A percentile compares a stretch with the other conserved stretches of the same genome.
Evolutionary conservation across 2,113 vertebrate species (phyloP).

Genomic region (Clarias gariepinus): DNA sequence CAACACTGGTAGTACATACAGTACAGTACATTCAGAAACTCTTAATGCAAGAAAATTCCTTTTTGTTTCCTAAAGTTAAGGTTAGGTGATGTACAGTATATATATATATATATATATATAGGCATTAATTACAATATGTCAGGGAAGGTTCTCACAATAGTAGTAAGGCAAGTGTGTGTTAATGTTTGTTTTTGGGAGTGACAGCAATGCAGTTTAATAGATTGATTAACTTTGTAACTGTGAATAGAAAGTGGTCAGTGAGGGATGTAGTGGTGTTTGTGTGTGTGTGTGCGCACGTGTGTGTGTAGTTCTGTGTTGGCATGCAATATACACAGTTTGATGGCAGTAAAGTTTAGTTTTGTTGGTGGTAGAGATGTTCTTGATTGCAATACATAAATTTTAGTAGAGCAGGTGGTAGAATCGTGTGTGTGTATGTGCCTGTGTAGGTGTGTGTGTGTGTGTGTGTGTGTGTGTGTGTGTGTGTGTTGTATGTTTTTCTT

Average conservation of each 20-base stretch:
- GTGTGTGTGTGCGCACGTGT: background rate
- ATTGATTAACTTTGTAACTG: background rate
- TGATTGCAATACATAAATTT: background rate
- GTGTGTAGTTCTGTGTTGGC: background rate
- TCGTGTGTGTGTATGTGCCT: background rate
- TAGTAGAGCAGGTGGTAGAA: slow-evolving; percentile 6
- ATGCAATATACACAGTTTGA: background rate
- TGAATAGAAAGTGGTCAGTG: background rate
- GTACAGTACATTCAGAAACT: background rate
- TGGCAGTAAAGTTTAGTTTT: background rate
- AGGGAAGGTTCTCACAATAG: background rate
- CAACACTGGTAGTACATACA: too few species aligned
- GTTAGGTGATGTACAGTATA: background rate
- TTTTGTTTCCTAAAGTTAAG: background rate
- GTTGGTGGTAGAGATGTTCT: background rate
- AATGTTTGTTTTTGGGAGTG: background rate
- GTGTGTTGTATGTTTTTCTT: background rate
- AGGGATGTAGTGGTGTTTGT: background rate
- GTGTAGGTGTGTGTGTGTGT: background rate
- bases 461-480: background rate
- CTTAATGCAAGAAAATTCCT: background rate
- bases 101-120: too few species aligned
- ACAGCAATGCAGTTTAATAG: background rate
- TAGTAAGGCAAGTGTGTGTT: background rate
- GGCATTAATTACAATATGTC: background rate